A percentile compares a stretch with the other conserved stretches of the same genome.
phyloP scores from a whole-genome alignment of 2,113 vertebrate species.

The Pantherophis guttatus region DNA sequence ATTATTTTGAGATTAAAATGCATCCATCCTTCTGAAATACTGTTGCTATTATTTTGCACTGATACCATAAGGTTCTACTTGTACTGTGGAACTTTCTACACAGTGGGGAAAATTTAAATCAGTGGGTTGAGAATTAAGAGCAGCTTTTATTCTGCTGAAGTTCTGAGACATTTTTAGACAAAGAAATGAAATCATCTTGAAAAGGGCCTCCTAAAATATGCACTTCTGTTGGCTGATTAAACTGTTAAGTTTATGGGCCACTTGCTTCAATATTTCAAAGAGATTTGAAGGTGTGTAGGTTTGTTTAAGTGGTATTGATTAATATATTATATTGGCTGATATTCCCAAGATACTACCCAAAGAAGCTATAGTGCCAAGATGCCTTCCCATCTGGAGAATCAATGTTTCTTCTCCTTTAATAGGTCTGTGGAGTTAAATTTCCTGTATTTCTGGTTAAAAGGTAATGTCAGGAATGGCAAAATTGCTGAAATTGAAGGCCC shows the following conservation, averaged over 20 bases:
- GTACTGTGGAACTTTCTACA: not conserved
- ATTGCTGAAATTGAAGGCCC: not conserved
- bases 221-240: not conserved
- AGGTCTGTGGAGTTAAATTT: not conserved
- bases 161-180: not conserved
- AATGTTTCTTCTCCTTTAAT: not conserved
- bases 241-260: not conserved
- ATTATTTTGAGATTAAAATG: conserved; percentile 48
- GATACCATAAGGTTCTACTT: conserved; percentile 1
- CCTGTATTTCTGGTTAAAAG: not conserved
- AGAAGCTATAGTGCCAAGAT: not conserved
- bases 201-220: not conserved
- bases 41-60: conserved; percentile 26
- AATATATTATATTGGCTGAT: not conserved
- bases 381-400: not conserved
- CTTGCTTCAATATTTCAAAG: not conserved
- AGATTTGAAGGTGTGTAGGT: not conserved
- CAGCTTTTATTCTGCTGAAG: not conserved
- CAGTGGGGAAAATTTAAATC: conserved; percentile 20
- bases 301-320: not conserved
- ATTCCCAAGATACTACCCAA: not conserved
- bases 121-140: not conserved
- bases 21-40: conserved; percentile 53
- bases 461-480: not conserved
- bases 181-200: not conserved